A percentile compares a stretch with the other conserved stretches of the same genome.
phyloP scores from a whole-genome alignment of 1,140 invertebrate genomes.

The Hycleus cichorii region DNA sequence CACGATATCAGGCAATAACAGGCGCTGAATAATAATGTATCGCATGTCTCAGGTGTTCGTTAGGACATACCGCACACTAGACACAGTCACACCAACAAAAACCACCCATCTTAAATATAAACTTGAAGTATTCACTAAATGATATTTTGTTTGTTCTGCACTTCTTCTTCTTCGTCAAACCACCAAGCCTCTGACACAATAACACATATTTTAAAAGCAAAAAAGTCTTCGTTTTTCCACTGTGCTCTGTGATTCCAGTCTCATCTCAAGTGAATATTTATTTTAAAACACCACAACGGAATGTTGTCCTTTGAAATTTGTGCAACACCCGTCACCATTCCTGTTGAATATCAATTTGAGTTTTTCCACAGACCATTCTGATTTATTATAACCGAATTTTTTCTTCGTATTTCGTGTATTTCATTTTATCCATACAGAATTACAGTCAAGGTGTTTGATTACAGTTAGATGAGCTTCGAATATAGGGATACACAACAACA shows the following conservation, averaged over 20 bases:
- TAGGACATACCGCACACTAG: conserved; percentile 15
- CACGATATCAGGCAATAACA: conserved; percentile 5
- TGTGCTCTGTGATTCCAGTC: neutral
- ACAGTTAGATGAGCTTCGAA: neutral
- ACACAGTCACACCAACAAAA: conserved; percentile 2
- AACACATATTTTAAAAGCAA: conserved; percentile 19
- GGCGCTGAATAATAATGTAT: conserved; percentile 16
- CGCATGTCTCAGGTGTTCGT: conserved; percentile 16
- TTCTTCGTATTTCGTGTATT: neutral
- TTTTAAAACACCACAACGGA: conserved; percentile 1
- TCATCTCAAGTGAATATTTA: neutral
- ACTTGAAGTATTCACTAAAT: conserved; percentile 19
- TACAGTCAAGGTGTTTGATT: conserved; percentile 2
- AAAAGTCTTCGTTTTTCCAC: conserved; percentile 7
- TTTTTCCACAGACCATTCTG: conserved; percentile 6
- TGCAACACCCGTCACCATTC: neutral
- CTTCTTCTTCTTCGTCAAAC: conserved; percentile 11
- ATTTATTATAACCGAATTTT: conserved; percentile 6
- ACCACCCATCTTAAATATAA: conserved; percentile 7
- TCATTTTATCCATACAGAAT: neutral
- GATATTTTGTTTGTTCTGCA: conserved; percentile 21
- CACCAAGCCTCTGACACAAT: conserved; percentile 24
- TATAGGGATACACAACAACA: neutral
- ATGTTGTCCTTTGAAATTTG: conserved; percentile 17
- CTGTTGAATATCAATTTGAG: conserved; percentile 6